Evolutionary conservation across 2,888 invertebrate genomes (phyloP), one percentile per base, ranked within the genome.

Genomic region (Anoncus sp.): DNA sequence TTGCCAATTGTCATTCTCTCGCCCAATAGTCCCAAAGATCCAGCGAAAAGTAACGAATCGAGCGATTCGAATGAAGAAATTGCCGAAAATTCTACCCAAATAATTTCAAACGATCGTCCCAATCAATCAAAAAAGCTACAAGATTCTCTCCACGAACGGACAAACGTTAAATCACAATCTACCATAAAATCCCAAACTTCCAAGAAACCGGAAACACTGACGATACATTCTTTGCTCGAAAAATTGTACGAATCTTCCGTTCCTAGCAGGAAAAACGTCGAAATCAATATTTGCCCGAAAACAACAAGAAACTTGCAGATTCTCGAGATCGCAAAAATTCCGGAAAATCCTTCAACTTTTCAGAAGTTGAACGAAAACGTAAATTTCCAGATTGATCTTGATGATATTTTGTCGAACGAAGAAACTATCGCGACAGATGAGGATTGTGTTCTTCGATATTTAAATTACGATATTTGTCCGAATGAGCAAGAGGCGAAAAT

Each of bases 341-440:
- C 51, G 31, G 53, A 77, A 16, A 62, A 80, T 70, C 62, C 73
- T 65, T 85, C 88, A 20, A 22, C 20, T 7, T 81, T 86, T 70
- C 82, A 89, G 62, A 79, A 79, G 63, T 31, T 83, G 3, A 90
- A 90, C 76, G 47, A 82, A 63, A 43, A 78, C 38, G 35, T 45
- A 0, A 49, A 20, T 10, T 88, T 89, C 69, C 27, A 80, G 69
- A 49, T 88, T 27, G 81, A 85, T 82, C 65, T 87, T 38, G 60
- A 75, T 16, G 80, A 84, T 62, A 18, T 76, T 1, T 14, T 82
- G 22, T 47, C 79, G 3, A 66, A 85, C 12, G 59, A 80, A 31
- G 47, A 81, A 45, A 57, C 76, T 49, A 79, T 74, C 16, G 60
- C 62, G 47, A 65, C 45, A 35, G 77, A 85, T 3, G 71, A 79